Evolutionary conservation across 2,797 vertebrate species (phyloP), one percentile per base, ranked within the genome.

Genomic region (Lepus oiostolus): DNA sequence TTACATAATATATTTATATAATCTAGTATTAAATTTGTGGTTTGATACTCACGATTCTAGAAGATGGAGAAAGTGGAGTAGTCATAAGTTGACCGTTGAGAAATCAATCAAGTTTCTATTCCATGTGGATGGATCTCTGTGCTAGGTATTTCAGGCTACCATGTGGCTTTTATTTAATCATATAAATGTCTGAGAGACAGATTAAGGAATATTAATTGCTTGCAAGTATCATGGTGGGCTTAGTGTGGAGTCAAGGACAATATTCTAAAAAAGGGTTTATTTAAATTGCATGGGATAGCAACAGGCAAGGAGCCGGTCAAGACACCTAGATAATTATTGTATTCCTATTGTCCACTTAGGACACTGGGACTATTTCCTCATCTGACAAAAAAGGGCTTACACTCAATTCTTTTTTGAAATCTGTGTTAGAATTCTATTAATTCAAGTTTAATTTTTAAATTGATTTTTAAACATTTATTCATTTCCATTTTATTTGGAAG

Each of bases 1-100:
- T 95, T 95, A 83, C 32, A 89, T 95, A 95, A 96, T 88, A 65
- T 92, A 76, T 93, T 96, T 94, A 90, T 92, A 75, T 88, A 95
- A 94, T 92, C 89, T 90, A 80, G 88, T 90, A 84, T 93, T 94
- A 84, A 91, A 92, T 90, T 54, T 89, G 70, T 71, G 76, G 28
- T 32, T 94, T 80, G 80, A 65, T 92, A 86, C 91, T 83, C 68
- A 70, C 93, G 47, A 50, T 96, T 96, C 91, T 94, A 72, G 58
- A 95, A 96, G 52, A 38, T 72, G 81, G 76, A 88, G 81, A 58
- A 42, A 74, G 58, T 42, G 50, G 83, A 75, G 0, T 32, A 85
- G 42, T 83, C 72, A 50, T 75, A 91, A 79, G 50, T 62, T 79
- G 74, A 79, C 7, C 38, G 11, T 65, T 82, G 2, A 68, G 68